Base-by-base conservation (phyloP, 2,888 invertebrate species). In the Trilocha varians region DNA sequence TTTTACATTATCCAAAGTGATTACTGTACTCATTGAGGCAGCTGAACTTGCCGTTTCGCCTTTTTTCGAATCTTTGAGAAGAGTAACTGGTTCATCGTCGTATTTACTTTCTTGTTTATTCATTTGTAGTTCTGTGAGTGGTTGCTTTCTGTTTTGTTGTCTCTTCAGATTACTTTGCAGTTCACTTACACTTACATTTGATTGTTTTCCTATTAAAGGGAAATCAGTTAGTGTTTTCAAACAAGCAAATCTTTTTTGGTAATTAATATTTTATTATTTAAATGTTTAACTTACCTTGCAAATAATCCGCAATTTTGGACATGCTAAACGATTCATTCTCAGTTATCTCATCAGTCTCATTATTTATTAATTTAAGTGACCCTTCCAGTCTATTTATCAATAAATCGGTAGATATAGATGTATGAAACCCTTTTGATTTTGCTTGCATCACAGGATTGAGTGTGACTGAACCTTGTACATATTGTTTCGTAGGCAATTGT, bases 251-350 rank as follows among this genome's bases (percentile, higher is more conserved):
- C n/a, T n/a, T n/a, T n/a, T n/a, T n/a, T n/a, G n/a, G n/a, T n/a
- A n/a, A n/a, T n/a, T n/a, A n/a, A n/a, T n/a, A n/a, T n/a, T n/a
- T n/a, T n/a, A n/a, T n/a, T 25, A 34, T 35, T n/a, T n/a, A 25
- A 13, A 33, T 16, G 36, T n/a, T 36, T 13, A 0, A 50, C 70
- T 64, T 58, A 83, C 84, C 78, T 25, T 11, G 8, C 35, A 85
- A 60, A 57, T 70, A 78, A 50, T 79, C 80, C 32, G 77, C 78
- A 54, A 85, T 84, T 50, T 71, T 78, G 0, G 84, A 83, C 46
- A 83, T 65, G 46, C 80, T 83, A 15, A 84, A 50, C 2, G 84
- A 84, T 54, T 72, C 70, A 25, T 82, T 80, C 1, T 57, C 62
- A 0, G 76, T 25, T 25, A 25, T 70, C 4, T 59, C 65, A 38